These are phyloP conservation scores for Eumeta japonica DNA, from an alignment of 1,140 invertebrate genomes.

Conservation along the genomic window DNA sequence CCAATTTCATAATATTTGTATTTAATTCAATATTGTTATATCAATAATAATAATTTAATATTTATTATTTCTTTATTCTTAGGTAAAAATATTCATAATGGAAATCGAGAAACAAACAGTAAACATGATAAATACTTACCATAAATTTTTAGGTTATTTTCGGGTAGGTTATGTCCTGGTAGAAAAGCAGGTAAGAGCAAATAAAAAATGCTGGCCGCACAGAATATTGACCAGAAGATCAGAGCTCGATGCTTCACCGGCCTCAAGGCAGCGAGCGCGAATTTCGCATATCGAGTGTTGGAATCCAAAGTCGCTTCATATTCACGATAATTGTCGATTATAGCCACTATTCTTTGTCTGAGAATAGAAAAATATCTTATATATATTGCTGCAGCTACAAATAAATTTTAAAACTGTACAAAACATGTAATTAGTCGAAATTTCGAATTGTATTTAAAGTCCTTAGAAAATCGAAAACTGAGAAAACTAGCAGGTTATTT, in stretches of 20 bases:
- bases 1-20: too few relatives aligned
- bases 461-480: too few relatives aligned
- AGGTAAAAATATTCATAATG: background rate
- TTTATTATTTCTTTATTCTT: background rate
- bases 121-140: conserved; percentile 17
- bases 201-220: conserved; percentile 20
- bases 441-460: too few relatives aligned
- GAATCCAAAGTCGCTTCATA: conserved; percentile 16
- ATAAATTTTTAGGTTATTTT: conserved; percentile 23
- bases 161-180: conserved; percentile 23
- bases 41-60: too few relatives aligned
- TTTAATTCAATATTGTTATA: too few relatives aligned
- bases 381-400: too few relatives aligned
- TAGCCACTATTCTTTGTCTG: conserved; percentile 17
- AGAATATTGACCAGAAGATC: conserved; percentile 22
- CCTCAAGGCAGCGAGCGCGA: conserved; percentile 17
- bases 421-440: too few relatives aligned
- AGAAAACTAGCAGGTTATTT: too few relatives aligned
- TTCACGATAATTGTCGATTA: conserved; percentile 16
- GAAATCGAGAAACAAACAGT: background rate
- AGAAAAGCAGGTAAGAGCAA: conserved; percentile 12
- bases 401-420: too few relatives aligned
- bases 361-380: conserved; percentile 8
- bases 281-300: conserved; percentile 15
- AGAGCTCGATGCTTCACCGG: conserved; percentile 25